Percentiles rank a stretch among this genome's conserved stretches.
phyloP scores from a whole-genome alignment of 2,888 invertebrate genomes.

The Oegoconia quadripuncta region DNA sequence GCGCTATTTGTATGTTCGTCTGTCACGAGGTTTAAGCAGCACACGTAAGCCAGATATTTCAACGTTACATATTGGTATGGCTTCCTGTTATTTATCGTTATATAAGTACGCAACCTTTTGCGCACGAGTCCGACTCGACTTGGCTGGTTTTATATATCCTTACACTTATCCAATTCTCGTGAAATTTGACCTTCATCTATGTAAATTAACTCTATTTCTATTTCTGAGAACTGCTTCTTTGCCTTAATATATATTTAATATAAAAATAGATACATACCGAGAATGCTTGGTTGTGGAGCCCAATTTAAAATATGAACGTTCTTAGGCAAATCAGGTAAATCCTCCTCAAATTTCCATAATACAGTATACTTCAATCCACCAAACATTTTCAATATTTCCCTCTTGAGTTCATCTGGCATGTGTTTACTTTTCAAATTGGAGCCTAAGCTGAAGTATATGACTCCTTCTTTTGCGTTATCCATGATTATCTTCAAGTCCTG shows the following conservation, averaged over 20 bases:
- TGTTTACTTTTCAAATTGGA: conserved; percentile 42
- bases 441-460: conserved; percentile 60
- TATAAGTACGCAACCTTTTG: too few species aligned
- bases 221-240: neutral
- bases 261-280: conserved; percentile 24
- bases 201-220: too few species aligned
- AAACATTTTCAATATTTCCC: conserved; percentile 42
- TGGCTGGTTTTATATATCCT: too few species aligned
- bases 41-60: too few species aligned
- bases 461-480: conserved; percentile 46
- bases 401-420: conserved; percentile 34
- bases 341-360: conserved; percentile 56
- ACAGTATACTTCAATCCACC: conserved; percentile 50
- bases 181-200: too few species aligned
- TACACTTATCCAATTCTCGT: too few species aligned
- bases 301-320: conserved; percentile 53
- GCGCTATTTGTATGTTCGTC: too few species aligned
- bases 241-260: neutral
- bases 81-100: too few species aligned
- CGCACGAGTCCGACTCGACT: too few species aligned
- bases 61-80: too few species aligned
- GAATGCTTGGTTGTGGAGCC: conserved; percentile 46
- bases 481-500: conserved; percentile 45
- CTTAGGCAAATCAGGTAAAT: conserved; percentile 32
- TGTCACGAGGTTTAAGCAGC: too few species aligned